These are phyloP conservation scores for Cottus gobio DNA, from an alignment of 2,113 vertebrate genomes.

Conservation along the genomic window DNA sequence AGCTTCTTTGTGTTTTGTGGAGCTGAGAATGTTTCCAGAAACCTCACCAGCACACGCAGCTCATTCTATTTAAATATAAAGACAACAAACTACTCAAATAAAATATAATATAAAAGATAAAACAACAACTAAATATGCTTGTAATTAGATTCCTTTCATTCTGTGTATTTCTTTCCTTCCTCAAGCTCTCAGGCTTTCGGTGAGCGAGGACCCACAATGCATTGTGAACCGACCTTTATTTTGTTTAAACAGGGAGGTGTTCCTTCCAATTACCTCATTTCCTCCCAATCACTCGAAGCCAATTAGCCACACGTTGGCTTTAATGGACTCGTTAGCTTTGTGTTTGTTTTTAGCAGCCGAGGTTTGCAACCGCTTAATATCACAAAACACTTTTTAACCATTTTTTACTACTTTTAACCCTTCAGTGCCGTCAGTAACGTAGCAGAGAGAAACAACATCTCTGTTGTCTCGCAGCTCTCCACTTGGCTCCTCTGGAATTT, in stretches of 20 bases:
- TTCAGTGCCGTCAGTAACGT: not conserved
- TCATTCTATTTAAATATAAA: not conserved
- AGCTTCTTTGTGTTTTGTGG: too few relatives aligned
- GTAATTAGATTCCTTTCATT: not conserved
- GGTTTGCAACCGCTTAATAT: not conserved
- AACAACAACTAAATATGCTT: not conserved
- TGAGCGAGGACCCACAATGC: not conserved
- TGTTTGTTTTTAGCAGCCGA: not conserved
- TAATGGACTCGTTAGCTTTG: slow-evolving; percentile 26
- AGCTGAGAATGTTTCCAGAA: too few relatives aligned
- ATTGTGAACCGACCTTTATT: not conserved
- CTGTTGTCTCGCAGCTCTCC: not conserved
- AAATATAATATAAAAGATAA: not conserved
- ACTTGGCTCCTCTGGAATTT: slow-evolving; percentile 33
- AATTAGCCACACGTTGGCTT: slow-evolving; percentile 16
- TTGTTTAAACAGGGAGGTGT: slow-evolving; percentile 11
- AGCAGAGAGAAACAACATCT: not conserved
- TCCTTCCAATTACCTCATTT: slow-evolving; percentile 40
- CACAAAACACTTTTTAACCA: not conserved
- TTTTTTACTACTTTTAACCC: not conserved
- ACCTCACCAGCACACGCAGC: not conserved
- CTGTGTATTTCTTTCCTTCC: not conserved
- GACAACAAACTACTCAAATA: not conserved
- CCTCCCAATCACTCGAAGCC: slow-evolving; percentile 16
- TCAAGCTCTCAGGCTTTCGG: not conserved